phyloP scores from a whole-genome alignment of 2,113 vertebrate species.

The Phaethon lepturus region DNA sequence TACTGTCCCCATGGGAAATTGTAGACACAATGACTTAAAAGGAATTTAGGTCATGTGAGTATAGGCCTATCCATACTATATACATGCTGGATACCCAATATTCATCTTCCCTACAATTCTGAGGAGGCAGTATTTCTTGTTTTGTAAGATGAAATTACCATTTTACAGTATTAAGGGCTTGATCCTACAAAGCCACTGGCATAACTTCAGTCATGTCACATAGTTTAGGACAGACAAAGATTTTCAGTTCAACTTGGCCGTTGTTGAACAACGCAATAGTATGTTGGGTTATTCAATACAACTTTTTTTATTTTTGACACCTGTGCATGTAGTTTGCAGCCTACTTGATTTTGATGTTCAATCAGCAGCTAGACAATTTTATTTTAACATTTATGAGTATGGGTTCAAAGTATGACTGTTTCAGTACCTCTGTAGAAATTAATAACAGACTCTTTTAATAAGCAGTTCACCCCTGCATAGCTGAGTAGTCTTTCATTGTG shows the following conservation, averaged over 20 bases:
- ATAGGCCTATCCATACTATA: neutral
- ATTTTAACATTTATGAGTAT: neutral
- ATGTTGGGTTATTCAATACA: neutral
- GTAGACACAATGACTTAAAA: neutral
- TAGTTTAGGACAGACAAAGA: neutral
- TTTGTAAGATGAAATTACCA: neutral
- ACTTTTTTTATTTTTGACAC: neutral
- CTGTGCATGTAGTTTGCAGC: neutral
- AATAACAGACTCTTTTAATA: constrained; percentile 39
- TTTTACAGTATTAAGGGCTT: neutral
- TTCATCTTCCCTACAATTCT: neutral
- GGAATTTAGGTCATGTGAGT: neutral
- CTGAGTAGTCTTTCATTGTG: constrained; percentile 1
- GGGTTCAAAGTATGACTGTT: constrained; percentile 43
- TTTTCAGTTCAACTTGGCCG: neutral
- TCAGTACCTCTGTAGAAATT: constrained; percentile 40
- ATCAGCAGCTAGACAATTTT: neutral
- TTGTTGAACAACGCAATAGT: neutral
- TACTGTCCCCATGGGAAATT: neutral
- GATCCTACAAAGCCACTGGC: neutral
- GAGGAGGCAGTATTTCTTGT: neutral
- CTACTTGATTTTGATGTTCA: neutral
- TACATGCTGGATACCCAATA: neutral
- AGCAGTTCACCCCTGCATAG: neutral
- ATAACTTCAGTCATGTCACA: neutral